These are phyloP conservation scores for Phyto melanocephala DNA, from an alignment of 2,888 invertebrate genomes.

Conservation along the genomic window DNA sequence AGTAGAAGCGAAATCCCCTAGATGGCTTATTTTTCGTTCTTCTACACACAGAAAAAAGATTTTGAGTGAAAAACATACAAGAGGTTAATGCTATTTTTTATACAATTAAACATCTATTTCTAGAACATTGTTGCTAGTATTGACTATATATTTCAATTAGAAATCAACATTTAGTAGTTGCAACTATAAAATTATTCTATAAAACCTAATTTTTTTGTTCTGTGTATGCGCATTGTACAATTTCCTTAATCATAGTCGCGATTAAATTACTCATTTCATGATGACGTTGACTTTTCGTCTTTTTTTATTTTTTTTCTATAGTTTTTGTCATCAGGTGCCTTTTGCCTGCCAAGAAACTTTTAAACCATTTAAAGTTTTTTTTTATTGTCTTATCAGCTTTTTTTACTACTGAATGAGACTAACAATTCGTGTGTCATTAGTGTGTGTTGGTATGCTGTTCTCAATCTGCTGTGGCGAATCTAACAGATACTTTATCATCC, in stretches of 20 bases:
- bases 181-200: too few species aligned
- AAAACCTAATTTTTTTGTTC: conserved; percentile 12
- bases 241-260: conserved; percentile 31
- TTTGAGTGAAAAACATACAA: too few species aligned
- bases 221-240: background rate
- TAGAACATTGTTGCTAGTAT: too few species aligned
- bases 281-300: conserved; percentile 32
- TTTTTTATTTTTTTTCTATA: background rate
- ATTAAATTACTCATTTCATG: conserved; percentile 34
- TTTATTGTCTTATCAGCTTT: background rate
- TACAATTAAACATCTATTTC: too few species aligned
- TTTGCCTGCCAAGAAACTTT: conserved; percentile 48
- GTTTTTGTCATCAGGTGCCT: conserved; percentile 36
- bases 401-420: background rate
- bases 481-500: too few species aligned
- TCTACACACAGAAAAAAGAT: too few species aligned
- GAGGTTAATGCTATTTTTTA: too few species aligned
- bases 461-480: too few species aligned
- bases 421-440: background rate
- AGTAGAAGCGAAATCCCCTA: too few species aligned
- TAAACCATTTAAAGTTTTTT: conserved; percentile 31
- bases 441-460: background rate
- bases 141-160: too few species aligned
- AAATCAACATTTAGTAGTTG: too few species aligned
- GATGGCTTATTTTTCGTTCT: too few species aligned